A percentile compares a stretch with the other conserved stretches of the same genome.
phyloP scores from a whole-genome alignment of 2,888 invertebrate species.

The Macrosoma leucophasiata region DNA sequence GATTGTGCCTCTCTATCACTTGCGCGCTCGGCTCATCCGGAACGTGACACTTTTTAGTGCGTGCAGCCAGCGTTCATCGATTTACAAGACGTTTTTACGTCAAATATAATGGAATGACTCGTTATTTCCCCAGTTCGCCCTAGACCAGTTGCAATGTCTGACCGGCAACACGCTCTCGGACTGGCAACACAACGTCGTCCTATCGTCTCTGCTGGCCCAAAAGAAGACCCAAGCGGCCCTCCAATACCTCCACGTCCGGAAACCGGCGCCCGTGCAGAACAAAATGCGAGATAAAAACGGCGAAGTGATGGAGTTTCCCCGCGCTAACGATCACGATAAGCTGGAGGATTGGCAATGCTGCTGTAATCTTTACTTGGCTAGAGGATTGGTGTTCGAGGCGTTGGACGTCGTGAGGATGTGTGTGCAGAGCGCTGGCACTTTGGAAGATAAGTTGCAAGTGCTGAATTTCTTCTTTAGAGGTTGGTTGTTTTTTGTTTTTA shows the following conservation, averaged over 20 bases:
- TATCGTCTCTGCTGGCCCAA: constrained; percentile 80
- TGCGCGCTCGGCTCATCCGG: no score
- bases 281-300: constrained; percentile 42
- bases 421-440: constrained; percentile 51
- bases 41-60: no score
- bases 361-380: constrained; percentile 78
- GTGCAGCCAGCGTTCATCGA: no score
- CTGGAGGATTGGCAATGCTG: constrained; percentile 69
- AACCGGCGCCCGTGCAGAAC: constrained; percentile 70
- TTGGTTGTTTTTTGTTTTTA: no score
- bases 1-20: no score
- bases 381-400: constrained; percentile 79
- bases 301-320: constrained; percentile 25
- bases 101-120: no score
- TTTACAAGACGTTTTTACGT: no score
- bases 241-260: constrained; percentile 79
- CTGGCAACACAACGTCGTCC: constrained; percentile 84
- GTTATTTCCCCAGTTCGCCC: constrained; percentile 78
- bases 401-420: constrained; percentile 78
- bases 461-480: constrained; percentile 79
- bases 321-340: constrained; percentile 46
- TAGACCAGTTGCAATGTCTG: constrained; percentile 78
- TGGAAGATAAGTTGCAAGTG: constrained; percentile 57
- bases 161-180: constrained; percentile 76
- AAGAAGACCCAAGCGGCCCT: constrained; percentile 82